Percentiles rank a stretch among this genome's conserved stretches.
Evolutionary conservation across 2,113 vertebrate species (phyloP).

Genomic region (Austrofundulus limnaeus): DNA sequence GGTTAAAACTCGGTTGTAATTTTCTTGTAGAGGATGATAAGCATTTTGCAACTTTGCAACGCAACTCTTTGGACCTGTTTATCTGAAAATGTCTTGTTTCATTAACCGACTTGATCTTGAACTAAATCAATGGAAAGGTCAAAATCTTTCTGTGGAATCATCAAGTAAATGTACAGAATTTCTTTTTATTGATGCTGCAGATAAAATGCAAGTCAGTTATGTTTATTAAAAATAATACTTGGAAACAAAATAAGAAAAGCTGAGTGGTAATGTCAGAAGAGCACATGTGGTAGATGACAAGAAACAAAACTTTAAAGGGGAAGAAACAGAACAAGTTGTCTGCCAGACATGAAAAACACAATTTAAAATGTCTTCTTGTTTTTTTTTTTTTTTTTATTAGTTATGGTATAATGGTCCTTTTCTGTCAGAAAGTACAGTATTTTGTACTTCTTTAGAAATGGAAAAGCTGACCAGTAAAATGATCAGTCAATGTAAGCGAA

Average conservation of each 20-base stretch:
- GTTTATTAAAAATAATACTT: background rate
- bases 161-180: no score
- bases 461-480: no score
- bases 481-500: background rate
- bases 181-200: no score
- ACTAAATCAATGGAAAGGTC: no score
- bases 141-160: no score
- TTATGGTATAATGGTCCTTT: background rate
- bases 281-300: background rate
- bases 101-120: no score
- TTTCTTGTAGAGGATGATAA: no score
- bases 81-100: no score
- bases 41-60: no score
- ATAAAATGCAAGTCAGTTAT: background rate
- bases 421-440: background rate
- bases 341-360: background rate
- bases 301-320: constrained; percentile 1
- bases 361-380: background rate
- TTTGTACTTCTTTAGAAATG: background rate
- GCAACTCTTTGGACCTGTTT: no score
- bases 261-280: background rate
- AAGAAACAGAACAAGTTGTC: background rate
- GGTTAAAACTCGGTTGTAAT: no score
- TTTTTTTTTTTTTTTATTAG: background rate
- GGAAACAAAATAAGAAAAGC: background rate